phyloP scores from a whole-genome alignment of 2,888 invertebrate species.

The Bursaphelenchus okinawaensis region DNA sequence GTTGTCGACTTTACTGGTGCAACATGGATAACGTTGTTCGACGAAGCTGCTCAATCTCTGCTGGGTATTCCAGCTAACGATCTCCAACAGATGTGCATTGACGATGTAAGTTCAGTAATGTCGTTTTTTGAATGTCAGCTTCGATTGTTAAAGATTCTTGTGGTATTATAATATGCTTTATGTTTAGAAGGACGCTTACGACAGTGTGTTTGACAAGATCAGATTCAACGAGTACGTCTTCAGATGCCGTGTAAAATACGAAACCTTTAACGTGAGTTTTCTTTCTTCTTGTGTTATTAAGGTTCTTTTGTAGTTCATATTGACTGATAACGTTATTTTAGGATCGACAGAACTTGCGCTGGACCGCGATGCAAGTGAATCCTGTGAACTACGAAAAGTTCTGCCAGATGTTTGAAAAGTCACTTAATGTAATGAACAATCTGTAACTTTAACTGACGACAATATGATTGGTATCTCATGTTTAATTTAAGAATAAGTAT shows the following conservation, averaged over 20 bases:
- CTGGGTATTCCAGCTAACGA: constrained; percentile 71
- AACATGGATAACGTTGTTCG: constrained; percentile 86
- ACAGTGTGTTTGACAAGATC: constrained; percentile 65
- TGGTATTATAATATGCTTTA: neutral
- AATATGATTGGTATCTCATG: neutral
- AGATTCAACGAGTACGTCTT: constrained; percentile 76
- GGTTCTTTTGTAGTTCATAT: no score
- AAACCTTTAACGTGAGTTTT: constrained; percentile 72
- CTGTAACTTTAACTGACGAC: neutral
- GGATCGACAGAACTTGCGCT: constrained; percentile 39
- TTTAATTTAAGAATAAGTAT: neutral
- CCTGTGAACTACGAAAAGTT: constrained; percentile 35
- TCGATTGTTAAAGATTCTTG: neutral
- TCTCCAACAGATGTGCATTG: constrained; percentile 66
- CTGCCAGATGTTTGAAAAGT: neutral
- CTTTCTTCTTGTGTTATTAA: neutral
- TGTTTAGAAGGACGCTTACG: constrained; percentile 17
- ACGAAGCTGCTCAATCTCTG: constrained; percentile 71
- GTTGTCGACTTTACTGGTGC: constrained; percentile 80
- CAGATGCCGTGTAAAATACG: constrained; percentile 79
- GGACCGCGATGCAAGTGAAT: constrained; percentile 30
- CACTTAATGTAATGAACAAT: neutral
- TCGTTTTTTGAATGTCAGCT: neutral
- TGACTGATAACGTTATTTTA: no score
- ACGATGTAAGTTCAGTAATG: constrained; percentile 20